Evolutionary conservation across 2,888 invertebrate genomes (phyloP), one percentile per base, ranked within the genome.

Genomic region (Andrena bicolor): DNA sequence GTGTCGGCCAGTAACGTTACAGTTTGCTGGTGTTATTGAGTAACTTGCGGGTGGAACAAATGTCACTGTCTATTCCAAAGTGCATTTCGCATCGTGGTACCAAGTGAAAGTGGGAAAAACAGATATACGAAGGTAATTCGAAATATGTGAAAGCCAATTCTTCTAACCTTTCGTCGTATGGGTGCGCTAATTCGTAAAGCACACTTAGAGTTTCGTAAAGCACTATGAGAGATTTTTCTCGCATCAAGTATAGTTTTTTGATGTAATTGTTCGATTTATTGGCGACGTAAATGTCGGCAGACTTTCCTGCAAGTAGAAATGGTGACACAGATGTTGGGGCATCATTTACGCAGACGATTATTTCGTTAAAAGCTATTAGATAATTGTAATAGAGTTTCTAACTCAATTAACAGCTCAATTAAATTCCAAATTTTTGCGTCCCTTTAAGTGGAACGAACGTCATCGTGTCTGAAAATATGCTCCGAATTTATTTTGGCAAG

Each of bases 1-100:
- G 76, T 82, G 85, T 73, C 77, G 64, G 72, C 73, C 80, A 76
- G 71, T 76, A 80, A 82, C 80, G 76, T 73, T 85, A 63, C 63
- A 75, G 64, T 79, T 51, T 26, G 51, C 70, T 69, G 68, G 83
- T 82, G 76, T 76, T 71, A 71, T 76, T 74, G 74, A 83, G 76
- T 76, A 84, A 83, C 78, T 73, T 60, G 63, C 53, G 10, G 69
- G 64, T 56, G 56, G 51, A 63, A 56, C 72, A 75, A 83, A 80
- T 76, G 82, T 74, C 69, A 79, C 35, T 32, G 64, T 68, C 71
- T 64, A 35, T 20, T 68, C 13, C 32, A 35, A 82, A 79, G 79
- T 82, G 82, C 48, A 60, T 64, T 49, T 56, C 8, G 64, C 26
- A 32, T 58, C 35, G 76, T 63, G 60, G 28, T 23, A 61, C 51